Conservation (phyloP, 2,113 vertebrate genomes). For the Coracopsis vasa region DNA sequence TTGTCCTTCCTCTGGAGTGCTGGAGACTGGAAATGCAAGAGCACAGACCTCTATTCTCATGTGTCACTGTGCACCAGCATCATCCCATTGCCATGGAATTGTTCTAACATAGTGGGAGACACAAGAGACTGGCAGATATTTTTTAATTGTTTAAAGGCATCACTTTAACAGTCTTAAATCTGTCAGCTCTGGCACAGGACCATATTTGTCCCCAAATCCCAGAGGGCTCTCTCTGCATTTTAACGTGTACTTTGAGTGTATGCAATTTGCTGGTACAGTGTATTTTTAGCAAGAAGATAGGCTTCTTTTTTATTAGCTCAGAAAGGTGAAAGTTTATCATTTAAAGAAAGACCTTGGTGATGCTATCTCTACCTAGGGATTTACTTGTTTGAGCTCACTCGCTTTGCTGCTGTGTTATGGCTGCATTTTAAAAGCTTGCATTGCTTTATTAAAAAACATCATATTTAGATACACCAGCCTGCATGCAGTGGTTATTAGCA, state of each 20-base stretch:
- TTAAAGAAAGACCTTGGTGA: background rate
- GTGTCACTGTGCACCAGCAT: background rate
- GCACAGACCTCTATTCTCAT: background rate
- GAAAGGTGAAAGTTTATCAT: conserved; percentile 8
- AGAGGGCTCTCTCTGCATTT: background rate
- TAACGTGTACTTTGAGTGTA: background rate
- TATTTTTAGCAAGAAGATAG: conserved; percentile 3
- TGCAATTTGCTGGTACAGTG: background rate
- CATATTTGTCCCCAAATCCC: background rate
- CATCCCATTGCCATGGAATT: background rate
- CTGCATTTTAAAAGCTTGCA: background rate
- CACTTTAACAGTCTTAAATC: background rate
- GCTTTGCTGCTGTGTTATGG: background rate
- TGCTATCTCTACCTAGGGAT: background rate
- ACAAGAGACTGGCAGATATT: background rate
- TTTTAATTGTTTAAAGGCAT: conserved; percentile 13
- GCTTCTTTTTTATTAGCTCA: background rate
- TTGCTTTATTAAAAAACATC: background rate
- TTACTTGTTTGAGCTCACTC: background rate
- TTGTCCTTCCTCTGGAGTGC: background rate
- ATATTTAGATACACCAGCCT: background rate
- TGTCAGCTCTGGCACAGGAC: background rate
- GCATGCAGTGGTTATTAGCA: background rate
- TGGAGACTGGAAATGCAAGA: background rate
- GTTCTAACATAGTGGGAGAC: background rate